Conservation (phyloP, 2,113 vertebrate genomes). For the Eonycteris spelaea region DNA sequence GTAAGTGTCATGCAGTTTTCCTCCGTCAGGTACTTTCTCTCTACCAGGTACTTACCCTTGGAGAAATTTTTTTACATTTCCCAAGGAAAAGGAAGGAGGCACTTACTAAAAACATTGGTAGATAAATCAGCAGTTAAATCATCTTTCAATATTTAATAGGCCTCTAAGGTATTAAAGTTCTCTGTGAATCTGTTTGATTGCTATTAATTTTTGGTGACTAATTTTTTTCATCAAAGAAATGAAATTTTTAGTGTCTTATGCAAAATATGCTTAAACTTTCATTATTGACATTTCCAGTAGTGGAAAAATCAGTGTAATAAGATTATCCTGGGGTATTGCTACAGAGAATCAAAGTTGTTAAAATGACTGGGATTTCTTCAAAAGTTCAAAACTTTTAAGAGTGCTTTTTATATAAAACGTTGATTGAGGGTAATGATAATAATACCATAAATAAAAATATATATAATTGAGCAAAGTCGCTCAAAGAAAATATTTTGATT, state of each 20-base stretch:
- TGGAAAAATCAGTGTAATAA: slow-evolving; percentile 39
- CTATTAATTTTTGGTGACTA: slow-evolving; percentile 71
- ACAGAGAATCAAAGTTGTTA: background rate
- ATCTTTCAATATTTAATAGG: slow-evolving; percentile 73
- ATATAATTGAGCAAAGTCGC: background rate
- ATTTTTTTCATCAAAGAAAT: slow-evolving; percentile 75
- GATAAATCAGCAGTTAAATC: slow-evolving; percentile 78
- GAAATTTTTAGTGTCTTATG: background rate
- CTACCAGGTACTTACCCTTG: slow-evolving; percentile 41
- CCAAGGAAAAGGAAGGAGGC: slow-evolving; percentile 43
- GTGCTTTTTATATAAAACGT: background rate
- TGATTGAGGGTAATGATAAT: background rate
- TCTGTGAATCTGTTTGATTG: slow-evolving; percentile 62
- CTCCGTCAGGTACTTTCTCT: slow-evolving; percentile 45
- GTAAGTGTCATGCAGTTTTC: slow-evolving; percentile 60
- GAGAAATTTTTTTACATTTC: slow-evolving; percentile 69
- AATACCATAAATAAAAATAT: background rate
- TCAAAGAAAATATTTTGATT: background rate
- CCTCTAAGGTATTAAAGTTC: slow-evolving; percentile 71
- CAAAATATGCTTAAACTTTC: slow-evolving; percentile 42
- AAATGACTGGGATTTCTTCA: background rate
- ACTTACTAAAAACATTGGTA: slow-evolving; percentile 72
- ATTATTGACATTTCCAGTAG: slow-evolving; percentile 47
- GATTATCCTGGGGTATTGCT: background rate
- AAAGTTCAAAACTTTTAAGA: background rate